Evolutionary conservation across 53 echinoderm and acorn worm species (phyloP).

Genomic region (Astropecten irregularis): DNA sequence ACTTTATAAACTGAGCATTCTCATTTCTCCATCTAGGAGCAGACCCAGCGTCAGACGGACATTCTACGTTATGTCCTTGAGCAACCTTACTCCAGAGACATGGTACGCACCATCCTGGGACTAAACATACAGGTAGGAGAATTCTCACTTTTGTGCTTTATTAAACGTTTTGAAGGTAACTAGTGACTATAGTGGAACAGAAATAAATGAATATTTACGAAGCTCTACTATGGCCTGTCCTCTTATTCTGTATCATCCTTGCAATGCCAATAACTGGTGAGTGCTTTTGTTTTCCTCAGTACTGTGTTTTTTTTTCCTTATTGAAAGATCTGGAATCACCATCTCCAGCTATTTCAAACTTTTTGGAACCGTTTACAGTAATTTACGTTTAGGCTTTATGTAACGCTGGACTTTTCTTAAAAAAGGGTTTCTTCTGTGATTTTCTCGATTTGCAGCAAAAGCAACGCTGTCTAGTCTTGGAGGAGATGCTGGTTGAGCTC

Average conservation of each 20-base stretch:
- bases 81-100: conserved; percentile 92
- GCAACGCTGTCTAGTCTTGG: conserved; percentile 78
- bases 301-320: no score
- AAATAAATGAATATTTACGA: no score
- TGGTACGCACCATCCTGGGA: conserved; percentile 84
- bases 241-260: background rate
- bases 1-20: no score
- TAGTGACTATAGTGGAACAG: no score
- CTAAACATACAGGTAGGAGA: conserved; percentile 86
- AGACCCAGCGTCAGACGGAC: conserved; percentile 70
- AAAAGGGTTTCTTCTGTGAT: no score
- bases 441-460: conserved; percentile 93
- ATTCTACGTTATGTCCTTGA: conserved; percentile 84
- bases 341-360: no score
- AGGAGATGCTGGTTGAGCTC: conserved; percentile 87
- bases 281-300: no score
- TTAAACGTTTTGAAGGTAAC: background rate
- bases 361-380: no score
- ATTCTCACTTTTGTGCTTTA: background rate
- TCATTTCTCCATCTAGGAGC: conserved; percentile 59
- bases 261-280: no score
- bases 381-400: no score
- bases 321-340: no score
- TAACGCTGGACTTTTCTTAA: no score
- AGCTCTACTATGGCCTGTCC: background rate